Conservation (phyloP, 2,888 invertebrate genomes). For the Hirtodrosophila alboralis region DNA sequence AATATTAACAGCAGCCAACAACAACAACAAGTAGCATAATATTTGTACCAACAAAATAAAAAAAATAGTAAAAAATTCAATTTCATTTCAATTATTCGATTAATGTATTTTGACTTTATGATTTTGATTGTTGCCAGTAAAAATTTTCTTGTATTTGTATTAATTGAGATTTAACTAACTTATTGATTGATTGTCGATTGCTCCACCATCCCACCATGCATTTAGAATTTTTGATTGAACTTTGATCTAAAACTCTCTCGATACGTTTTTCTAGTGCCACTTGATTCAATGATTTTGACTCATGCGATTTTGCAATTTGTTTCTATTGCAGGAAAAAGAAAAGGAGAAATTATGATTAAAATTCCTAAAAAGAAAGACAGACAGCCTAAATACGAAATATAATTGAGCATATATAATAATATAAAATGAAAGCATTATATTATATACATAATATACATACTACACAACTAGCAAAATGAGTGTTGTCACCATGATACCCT, state of each 20-base stretch:
- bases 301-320: slow-evolving; percentile 64
- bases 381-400: slow-evolving; percentile 52
- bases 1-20: slow-evolving; percentile 28
- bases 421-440: slow-evolving; percentile 43
- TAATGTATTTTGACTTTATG: slow-evolving; percentile 12
- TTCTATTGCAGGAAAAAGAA: slow-evolving; percentile 84
- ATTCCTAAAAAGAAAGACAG: slow-evolving; percentile 64
- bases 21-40: slow-evolving; percentile 56
- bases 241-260: slow-evolving; percentile 29
- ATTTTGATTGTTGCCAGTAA: slow-evolving; percentile 31
- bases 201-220: slow-evolving; percentile 19
- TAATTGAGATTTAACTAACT: slow-evolving; percentile 38
- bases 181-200: slow-evolving; percentile 43
- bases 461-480: slow-evolving; percentile 37
- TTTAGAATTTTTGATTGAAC: slow-evolving; percentile 20
- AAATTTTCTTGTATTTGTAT: slow-evolving; percentile 27
- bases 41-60: slow-evolving; percentile 44
- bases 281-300: slow-evolving; percentile 47
- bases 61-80: slow-evolving; percentile 21
- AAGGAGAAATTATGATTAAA: slow-evolving; percentile 84
- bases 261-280: slow-evolving; percentile 44
- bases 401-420: slow-evolving; percentile 31
- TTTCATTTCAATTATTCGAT: slow-evolving; percentile 16
- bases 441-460: slow-evolving; percentile 45
- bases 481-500: slow-evolving; percentile 39